Percentiles rank a stretch among this genome's conserved stretches.
These are phyloP conservation scores for Lacerta viridis DNA, from an alignment of 2,797 vertebrate species.

Conservation along the genomic window DNA sequence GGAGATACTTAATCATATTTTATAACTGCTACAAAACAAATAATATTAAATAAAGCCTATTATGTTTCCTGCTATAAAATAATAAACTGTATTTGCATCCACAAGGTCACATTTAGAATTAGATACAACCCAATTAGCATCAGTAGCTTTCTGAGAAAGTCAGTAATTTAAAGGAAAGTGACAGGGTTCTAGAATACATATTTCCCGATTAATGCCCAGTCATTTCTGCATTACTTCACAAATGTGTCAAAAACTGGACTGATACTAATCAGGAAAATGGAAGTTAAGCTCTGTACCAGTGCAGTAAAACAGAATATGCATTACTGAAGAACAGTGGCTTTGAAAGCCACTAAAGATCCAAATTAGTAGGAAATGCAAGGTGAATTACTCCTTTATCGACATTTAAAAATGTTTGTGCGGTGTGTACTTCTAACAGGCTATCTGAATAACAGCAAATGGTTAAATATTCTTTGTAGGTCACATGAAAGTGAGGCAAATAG, in stretches of 20 bases:
- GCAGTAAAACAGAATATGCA: neutral
- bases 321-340: neutral
- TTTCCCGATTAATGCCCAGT: neutral
- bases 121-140: neutral
- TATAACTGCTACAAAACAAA: neutral
- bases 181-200: neutral
- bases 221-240: neutral
- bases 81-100: neutral
- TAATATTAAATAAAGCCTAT: neutral
- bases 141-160: neutral
- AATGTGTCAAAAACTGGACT: neutral
- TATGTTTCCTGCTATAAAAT: neutral
- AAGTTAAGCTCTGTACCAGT: neutral
- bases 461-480: neutral
- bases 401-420: neutral
- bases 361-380: neutral
- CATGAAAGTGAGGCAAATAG: neutral
- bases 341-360: neutral
- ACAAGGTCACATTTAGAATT: neutral
- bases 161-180: neutral
- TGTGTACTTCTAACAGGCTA: neutral
- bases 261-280: neutral
- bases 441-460: neutral
- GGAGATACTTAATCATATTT: conserved; percentile 24
- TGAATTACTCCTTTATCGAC: neutral